Evolutionary conservation across 2,888 invertebrate species (phyloP), one percentile per base, ranked within the genome.

Genomic region (Anthophora plumipes): DNA sequence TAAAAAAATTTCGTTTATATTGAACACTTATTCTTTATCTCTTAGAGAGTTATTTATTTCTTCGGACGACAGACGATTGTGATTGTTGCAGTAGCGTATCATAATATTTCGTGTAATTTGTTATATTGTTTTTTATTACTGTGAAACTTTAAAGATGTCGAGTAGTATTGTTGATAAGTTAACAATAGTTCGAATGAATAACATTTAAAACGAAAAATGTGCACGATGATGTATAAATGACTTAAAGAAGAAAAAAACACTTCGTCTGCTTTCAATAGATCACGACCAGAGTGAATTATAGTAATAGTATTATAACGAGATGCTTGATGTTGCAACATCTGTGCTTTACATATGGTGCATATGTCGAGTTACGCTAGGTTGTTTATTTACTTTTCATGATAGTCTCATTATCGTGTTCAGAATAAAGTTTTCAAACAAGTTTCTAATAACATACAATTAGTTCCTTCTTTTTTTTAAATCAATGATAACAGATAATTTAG

Each of bases 281-380:
- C 17, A 25, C n/a, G 5, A n/a, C 12, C 14, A 46, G 22, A 25
- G n/a, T 39, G 20, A 63, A 50, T n/a, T 14, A 41, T 31, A 46
- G 41, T 54, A 37, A 43, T 46, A 41, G 22, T 39, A 17, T 14
- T 20, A 11, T 20, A 63, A 64, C 37, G 31, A 14, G n/a, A 17
- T n/a, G 7, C 39, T 20, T 39, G 37, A 14, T 72, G 39, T 59
- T 17, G 55, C 41, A 39, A 12, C 20, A 67, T 55, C 17, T 78
- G 50, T 70, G 69, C 66, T 70, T 39, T 61, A 75, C 87, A 86
- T 85, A 77, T 85, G 88, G 67, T 83, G 46, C 83, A 74, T 73
- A 73, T 77, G 77, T 20, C 31, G n/a, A 50, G 77, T 74, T 46
- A 52, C 82, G 66, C 77, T 77, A 78, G 69, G 80, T 76, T 80